Evolutionary conservation across 2,113 vertebrate species (phyloP).

Genomic region (Thamnaconus septentrionalis): DNA sequence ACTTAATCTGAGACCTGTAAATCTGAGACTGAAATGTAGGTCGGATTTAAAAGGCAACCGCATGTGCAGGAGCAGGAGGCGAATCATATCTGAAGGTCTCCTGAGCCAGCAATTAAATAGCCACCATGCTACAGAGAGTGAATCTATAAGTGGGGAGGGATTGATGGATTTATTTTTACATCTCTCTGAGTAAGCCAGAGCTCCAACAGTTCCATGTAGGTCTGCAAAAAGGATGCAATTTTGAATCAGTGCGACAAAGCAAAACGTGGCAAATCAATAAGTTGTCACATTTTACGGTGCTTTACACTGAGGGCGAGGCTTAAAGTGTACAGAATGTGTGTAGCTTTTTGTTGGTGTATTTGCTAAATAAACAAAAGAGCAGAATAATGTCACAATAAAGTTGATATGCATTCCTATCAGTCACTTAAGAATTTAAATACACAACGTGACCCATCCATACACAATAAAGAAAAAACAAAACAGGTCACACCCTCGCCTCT

Average conservation of each 20-base stretch:
- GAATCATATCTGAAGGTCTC: not conserved
- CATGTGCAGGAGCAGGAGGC: not conserved
- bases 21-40: slow-evolving; percentile 23
- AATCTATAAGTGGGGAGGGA: not conserved
- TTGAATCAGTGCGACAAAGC: slow-evolving; percentile 1
- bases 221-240: no score
- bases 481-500: not conserved
- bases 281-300: slow-evolving; percentile 11
- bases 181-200: not conserved
- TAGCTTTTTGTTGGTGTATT: not conserved
- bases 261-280: slow-evolving; percentile 14
- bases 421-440: not conserved
- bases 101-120: not conserved
- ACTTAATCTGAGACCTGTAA: not conserved
- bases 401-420: not conserved
- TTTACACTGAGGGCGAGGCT: slow-evolving; percentile 4
- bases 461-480: not conserved
- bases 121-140: slow-evolving; percentile 1
- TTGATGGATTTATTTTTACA: not conserved
- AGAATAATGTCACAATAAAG: slow-evolving; percentile 1
- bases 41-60: slow-evolving; percentile 16
- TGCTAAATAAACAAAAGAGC: slow-evolving; percentile 11
- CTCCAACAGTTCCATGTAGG: not conserved
- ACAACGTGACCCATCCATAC: slow-evolving; percentile 5
- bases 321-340: slow-evolving; percentile 18